A percentile compares a stretch with the other conserved stretches of the same genome.
These are phyloP conservation scores for Nephrocerus scutellatus DNA, from an alignment of 2,888 invertebrate genomes.

Conservation along the genomic window DNA sequence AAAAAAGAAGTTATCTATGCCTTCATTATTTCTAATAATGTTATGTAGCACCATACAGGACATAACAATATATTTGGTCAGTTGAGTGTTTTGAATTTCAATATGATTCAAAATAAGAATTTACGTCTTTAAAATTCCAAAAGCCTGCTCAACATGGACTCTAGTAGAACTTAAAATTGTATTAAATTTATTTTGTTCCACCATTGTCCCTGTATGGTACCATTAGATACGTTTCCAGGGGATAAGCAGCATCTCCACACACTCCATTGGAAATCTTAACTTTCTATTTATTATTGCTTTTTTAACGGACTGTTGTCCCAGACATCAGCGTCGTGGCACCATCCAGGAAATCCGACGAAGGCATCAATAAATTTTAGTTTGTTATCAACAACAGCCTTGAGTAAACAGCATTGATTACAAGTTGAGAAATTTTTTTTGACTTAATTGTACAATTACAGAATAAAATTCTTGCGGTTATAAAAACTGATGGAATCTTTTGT, in stretches of 20 bases:
- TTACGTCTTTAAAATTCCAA: conserved; percentile 17
- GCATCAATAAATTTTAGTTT: conserved; percentile 12
- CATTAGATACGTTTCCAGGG: conserved; percentile 16
- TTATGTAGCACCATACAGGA: conserved; percentile 11
- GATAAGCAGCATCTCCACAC: conserved; percentile 17
- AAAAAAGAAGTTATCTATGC: conserved; percentile 1
- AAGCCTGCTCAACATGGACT: conserved; percentile 18
- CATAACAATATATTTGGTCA: conserved; percentile 12
- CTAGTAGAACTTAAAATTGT: conserved; percentile 15
- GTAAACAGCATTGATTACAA: conserved; percentile 2
- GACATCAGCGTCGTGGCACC: conserved; percentile 12
- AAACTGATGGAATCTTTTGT: conserved; percentile 10
- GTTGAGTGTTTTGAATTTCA: conserved; percentile 8
- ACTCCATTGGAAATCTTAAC: no score
- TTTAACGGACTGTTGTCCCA: conserved; percentile 12
- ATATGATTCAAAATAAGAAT: conserved; percentile 15
- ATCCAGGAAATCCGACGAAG: conserved; percentile 12
- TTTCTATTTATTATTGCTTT: no score
- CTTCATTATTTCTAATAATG: conserved; percentile 9
- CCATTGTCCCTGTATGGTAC: conserved; percentile 17
- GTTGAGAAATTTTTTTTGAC: conserved; percentile 1
- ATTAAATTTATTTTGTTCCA: conserved; percentile 12
- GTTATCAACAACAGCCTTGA: conserved; percentile 14
- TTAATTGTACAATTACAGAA: conserved; percentile 14
- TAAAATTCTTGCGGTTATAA: conserved; percentile 12